phyloP scores from a whole-genome alignment of 2,888 invertebrate genomes.

The Bursaphelenchus okinawaensis region DNA sequence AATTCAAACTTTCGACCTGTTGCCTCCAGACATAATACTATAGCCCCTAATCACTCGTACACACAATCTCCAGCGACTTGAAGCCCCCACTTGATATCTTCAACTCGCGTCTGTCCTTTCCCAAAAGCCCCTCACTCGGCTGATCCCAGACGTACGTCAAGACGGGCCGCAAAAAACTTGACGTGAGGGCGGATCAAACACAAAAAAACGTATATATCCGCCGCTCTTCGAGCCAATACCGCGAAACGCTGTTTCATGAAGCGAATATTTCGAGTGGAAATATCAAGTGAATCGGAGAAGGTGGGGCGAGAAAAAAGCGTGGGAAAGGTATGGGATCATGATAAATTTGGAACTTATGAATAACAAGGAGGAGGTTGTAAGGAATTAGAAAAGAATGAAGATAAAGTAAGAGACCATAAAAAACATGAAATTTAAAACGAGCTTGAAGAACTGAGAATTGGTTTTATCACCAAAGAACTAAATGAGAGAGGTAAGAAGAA shows the following conservation, averaged over 20 bases:
- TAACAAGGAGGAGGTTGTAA: too few species aligned
- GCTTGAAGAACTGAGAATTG: too few species aligned
- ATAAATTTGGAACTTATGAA: not conserved
- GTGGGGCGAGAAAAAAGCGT: conserved; percentile 9
- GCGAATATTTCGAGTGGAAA: not conserved
- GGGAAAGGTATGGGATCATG: conserved; percentile 3
- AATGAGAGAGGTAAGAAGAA: too few species aligned
- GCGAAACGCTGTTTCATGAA: not conserved
- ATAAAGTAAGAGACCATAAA: too few species aligned
- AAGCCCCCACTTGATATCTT: not conserved
- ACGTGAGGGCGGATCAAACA: not conserved
- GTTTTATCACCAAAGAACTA: too few species aligned
- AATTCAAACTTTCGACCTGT: too few species aligned
- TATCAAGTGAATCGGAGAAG: not conserved
- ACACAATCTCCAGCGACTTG: not conserved
- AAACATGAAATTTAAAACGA: too few species aligned
- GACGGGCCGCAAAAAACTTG: not conserved
- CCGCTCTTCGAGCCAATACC: not conserved
- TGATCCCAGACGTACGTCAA: not conserved
- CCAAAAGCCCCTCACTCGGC: not conserved
- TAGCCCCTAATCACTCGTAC: too few species aligned
- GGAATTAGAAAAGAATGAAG: too few species aligned
- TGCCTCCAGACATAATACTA: too few species aligned
- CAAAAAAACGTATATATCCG: not conserved
- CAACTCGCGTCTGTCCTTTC: not conserved